A percentile compares a stretch with the other conserved stretches of the same genome.
phyloP scores from a whole-genome alignment of 1,140 invertebrate genomes.

The Radopholus similis region DNA sequence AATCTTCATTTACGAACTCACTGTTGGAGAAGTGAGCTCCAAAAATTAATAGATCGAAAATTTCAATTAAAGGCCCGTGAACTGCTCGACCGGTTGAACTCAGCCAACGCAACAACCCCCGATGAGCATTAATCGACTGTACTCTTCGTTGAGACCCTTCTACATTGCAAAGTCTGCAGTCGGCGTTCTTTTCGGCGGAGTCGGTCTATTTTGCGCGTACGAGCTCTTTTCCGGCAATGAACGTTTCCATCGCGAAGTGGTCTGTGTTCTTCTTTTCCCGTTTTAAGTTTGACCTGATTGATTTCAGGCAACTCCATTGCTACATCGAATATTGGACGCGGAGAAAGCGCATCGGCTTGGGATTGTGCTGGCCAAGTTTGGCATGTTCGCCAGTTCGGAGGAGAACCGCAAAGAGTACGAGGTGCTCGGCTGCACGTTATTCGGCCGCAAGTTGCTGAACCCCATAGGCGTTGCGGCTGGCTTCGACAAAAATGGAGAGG shows the following conservation, averaged over 20 bases:
- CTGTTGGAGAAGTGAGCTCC: neutral
- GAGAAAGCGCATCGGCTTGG: slow-evolving; percentile 30
- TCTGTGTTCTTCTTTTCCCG: slow-evolving; percentile 9
- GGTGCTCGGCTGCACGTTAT: slow-evolving; percentile 24
- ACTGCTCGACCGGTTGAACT: too few species aligned
- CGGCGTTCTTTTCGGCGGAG: slow-evolving; percentile 16
- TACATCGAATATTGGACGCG: slow-evolving; percentile 29
- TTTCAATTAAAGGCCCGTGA: neutral
- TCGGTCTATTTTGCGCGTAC: neutral
- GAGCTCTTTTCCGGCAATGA: slow-evolving; percentile 18
- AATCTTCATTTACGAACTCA: neutral
- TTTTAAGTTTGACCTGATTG: slow-evolving; percentile 5
- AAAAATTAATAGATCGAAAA: neutral
- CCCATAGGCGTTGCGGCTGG: slow-evolving; percentile 77
- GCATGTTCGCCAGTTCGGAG: slow-evolving; percentile 12
- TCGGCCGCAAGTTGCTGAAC: slow-evolving; percentile 32
- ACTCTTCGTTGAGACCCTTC: slow-evolving; percentile 36
- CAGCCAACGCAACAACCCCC: too few species aligned
- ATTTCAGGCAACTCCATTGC: slow-evolving; percentile 22
- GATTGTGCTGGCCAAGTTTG: slow-evolving; percentile 22
- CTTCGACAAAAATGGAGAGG: slow-evolving; percentile 94
- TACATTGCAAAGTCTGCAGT: slow-evolving; percentile 45
- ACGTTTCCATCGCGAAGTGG: slow-evolving; percentile 21
- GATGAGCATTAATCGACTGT: slow-evolving; percentile 18
- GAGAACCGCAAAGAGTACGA: slow-evolving; percentile 28